Base-by-base conservation (phyloP, 2,113 vertebrate species). In the Ageneiosus marmoratus region DNA sequence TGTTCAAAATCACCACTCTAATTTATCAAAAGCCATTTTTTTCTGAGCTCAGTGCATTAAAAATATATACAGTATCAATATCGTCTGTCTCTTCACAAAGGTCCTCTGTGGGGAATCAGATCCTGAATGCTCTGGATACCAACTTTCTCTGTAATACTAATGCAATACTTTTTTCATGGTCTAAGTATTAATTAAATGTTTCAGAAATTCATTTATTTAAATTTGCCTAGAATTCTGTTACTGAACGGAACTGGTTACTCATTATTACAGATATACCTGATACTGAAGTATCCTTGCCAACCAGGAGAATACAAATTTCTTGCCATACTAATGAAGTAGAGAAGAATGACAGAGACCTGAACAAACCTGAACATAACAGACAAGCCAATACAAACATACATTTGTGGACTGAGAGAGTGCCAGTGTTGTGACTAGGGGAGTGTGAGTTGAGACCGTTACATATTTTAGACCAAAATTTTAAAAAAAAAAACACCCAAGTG, bases 21-120 rank as follows among this genome's bases (percentile, higher is more conserved):
- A 74, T 86, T 86, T 51, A 44, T 84, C 87, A 89, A 91, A 92
- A 89, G 89, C 90, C 86, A 86, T 65, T 88, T 90, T 85, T 74
- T 88, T 85, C 32, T 85, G 51, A 80, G 58, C 34, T 77, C 34
- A 58, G 29, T 83, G 69, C 69, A 78, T 78, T 87, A 6, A 85
- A 87, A 81, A 65, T 85, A 41, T 72, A n/a, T n/a, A n/a, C n/a
- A n/a, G n/a, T n/a, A 56, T 44, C 70, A 58, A 56, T 53, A 76
- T 29, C 72, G 44, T 55, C 55, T 56, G n/a, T 79, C 48, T 79
- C 58, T 9, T 60, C 24, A 79, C 67, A 73, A 55, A 74, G 34
- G 50, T 67, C 32, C n/a, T 79, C 56, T 80, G 48, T 67, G 55
- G 50, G 53, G 7, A 78, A 82, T 72, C 22, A 41, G 56, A 85